A percentile compares a stretch with the other conserved stretches of the same genome.
These are phyloP conservation scores for Corythucha ciliata DNA, from an alignment of 2,888 invertebrate species.

Conservation along the genomic window DNA sequence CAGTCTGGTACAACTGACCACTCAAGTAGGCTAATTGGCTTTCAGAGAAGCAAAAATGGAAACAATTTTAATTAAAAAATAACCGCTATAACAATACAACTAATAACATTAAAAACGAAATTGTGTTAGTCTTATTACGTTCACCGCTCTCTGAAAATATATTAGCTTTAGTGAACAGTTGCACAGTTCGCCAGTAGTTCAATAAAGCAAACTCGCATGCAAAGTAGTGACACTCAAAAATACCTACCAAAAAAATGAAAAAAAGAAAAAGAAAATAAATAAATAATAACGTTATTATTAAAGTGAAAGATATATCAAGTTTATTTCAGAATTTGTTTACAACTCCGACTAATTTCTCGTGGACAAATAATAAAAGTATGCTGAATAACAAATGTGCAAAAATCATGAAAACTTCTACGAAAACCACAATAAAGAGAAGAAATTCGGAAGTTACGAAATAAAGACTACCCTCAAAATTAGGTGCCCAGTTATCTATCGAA, in stretches of 20 bases:
- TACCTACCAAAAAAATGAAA: too few relatives aligned
- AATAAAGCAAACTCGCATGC: conserved; percentile 27
- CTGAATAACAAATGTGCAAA: not conserved
- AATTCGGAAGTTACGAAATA: not conserved
- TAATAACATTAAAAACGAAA: conserved; percentile 9
- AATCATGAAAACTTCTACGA: not conserved
- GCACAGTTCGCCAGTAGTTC: conserved; percentile 28
- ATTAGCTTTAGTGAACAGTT: conserved; percentile 28
- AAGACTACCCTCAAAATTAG: too few relatives aligned
- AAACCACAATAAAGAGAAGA: not conserved
- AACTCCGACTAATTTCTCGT: not conserved
- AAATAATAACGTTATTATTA: too few relatives aligned
- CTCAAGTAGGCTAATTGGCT: conserved; percentile 14
- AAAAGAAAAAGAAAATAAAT: not conserved
- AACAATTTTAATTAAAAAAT: conserved; percentile 2
- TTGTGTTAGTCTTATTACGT: too few relatives aligned
- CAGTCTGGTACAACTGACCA: conserved; percentile 29
- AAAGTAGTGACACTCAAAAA: conserved; percentile 19
- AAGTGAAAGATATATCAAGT: not conserved
- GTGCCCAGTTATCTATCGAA: too few relatives aligned
- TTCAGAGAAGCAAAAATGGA: conserved; percentile 17
- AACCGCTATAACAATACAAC: too few relatives aligned
- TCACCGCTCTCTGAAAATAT: conserved; percentile 29
- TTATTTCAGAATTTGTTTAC: not conserved
- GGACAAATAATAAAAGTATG: too few relatives aligned